Evolutionary conservation across 2,113 vertebrate genomes (phyloP).

Genomic region (Phalacrocorax carbo): DNA sequence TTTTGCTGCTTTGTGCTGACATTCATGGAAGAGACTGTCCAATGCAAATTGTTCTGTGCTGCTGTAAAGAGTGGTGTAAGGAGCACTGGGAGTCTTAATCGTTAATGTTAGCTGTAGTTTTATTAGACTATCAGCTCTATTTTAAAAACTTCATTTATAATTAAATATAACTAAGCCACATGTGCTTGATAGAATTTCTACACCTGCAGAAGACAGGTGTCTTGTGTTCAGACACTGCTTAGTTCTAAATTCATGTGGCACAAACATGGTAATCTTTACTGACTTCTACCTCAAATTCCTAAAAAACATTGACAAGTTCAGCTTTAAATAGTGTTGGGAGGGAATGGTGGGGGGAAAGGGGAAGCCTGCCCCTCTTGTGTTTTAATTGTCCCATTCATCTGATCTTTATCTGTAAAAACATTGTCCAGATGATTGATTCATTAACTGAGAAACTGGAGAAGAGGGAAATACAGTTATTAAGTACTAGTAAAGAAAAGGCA

Average conservation of each 20-base stretch:
- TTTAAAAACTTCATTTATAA: not conserved
- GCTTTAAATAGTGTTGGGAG: not conserved
- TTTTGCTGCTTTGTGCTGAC: not conserved
- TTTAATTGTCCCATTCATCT: constrained; percentile 29
- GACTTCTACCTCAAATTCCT: not conserved
- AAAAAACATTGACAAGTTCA: not conserved
- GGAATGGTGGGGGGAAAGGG: not conserved
- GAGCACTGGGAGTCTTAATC: not conserved
- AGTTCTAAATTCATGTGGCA: not conserved
- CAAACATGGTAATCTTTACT: not conserved
- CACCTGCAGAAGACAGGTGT: not conserved
- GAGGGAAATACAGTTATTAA: constrained; percentile 90
- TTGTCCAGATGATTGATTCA: constrained; percentile 85
- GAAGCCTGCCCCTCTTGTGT: not conserved
- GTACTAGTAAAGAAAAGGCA: constrained; percentile 95
- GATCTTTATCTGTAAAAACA: constrained; percentile 34
- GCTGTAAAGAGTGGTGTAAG: not conserved
- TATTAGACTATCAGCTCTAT: not conserved
- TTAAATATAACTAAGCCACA: not conserved
- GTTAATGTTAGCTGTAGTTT: not conserved
- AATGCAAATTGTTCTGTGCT: not conserved
- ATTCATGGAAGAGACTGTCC: not conserved
- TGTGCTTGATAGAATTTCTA: not conserved
- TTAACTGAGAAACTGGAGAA: constrained; percentile 90
- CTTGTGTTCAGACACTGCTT: not conserved